A percentile compares a stretch with the other conserved stretches of the same genome.
Conservation (phyloP, 2,888 invertebrate genomes). For the Agrypnus murinus region DNA sequence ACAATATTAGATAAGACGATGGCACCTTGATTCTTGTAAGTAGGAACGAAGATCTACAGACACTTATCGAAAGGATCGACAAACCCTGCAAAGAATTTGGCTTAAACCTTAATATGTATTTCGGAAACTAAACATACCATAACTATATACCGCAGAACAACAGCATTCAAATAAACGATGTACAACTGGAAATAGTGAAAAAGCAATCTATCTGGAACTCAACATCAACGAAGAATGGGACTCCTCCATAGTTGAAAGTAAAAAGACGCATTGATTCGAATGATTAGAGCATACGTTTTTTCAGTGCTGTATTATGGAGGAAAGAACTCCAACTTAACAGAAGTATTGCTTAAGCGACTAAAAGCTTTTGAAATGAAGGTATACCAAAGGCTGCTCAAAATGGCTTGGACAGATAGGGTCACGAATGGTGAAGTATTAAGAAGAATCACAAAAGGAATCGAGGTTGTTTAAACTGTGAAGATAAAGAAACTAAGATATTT, state of each 20-base stretch:
- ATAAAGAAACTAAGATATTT: slow-evolving; percentile 12
- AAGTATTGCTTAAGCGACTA: slow-evolving; percentile 17
- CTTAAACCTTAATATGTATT: slow-evolving; percentile 14
- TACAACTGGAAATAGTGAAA: slow-evolving; percentile 24
- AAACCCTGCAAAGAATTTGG: slow-evolving; percentile 18
- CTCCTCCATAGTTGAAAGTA: slow-evolving; percentile 28
- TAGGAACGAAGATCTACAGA: slow-evolving; percentile 22
- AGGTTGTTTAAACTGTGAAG: slow-evolving; percentile 23
- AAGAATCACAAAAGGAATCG: slow-evolving; percentile 11
- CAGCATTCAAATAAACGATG: slow-evolving; percentile 11
- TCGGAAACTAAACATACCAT: slow-evolving; percentile 14
- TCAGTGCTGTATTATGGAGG: slow-evolving; percentile 15
- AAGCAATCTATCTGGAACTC: slow-evolving; percentile 20
- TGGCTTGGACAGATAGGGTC: slow-evolving; percentile 16
- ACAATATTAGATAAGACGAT: slow-evolving; percentile 27
- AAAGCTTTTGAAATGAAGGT: slow-evolving; percentile 17
- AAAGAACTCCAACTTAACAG: slow-evolving; percentile 7
- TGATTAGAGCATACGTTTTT: slow-evolving; percentile 21
- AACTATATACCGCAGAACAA: slow-evolving; percentile 20
- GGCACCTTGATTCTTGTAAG: slow-evolving; percentile 12
- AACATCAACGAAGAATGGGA: no score
- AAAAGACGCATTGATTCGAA: slow-evolving; percentile 26
- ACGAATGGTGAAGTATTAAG: slow-evolving; percentile 18
- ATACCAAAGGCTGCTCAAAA: slow-evolving; percentile 12
- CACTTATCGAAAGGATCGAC: slow-evolving; percentile 17